These are phyloP conservation scores for Eudyptes chrysolophus DNA, from an alignment of 2,113 vertebrate genomes.

Conservation along the genomic window DNA sequence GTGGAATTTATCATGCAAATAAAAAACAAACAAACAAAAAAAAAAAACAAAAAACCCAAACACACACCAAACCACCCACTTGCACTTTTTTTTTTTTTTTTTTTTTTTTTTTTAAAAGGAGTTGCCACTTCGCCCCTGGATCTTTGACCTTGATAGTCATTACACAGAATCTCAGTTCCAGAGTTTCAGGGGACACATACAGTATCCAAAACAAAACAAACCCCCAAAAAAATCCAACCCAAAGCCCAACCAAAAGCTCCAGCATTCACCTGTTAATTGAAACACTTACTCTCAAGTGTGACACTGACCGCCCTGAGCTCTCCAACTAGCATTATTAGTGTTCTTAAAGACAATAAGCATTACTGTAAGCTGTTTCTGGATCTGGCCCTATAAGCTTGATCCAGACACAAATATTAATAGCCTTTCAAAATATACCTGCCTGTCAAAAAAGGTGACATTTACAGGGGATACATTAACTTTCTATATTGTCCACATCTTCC, in stretches of 20 bases:
- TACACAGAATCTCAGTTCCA: not conserved
- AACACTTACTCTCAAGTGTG: not conserved
- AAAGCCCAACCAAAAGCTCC: not conserved
- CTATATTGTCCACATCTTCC: not conserved
- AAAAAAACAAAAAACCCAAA: too few species aligned
- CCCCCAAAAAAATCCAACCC: not conserved
- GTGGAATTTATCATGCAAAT: not conserved
- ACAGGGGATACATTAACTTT: not conserved
- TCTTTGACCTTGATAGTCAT: not conserved
- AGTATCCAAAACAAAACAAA: not conserved
- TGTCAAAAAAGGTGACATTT: not conserved
- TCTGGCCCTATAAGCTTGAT: not conserved
- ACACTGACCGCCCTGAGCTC: not conserved
- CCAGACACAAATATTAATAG: not conserved
- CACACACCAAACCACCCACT: too few species aligned
- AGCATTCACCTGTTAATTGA: not conserved
- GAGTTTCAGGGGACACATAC: not conserved
- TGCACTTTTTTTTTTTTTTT: not conserved
- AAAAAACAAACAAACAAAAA: not conserved
- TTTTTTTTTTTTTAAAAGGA: not conserved
- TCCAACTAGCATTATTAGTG: not conserved
- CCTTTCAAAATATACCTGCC: not conserved
- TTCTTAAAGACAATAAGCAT: not conserved
- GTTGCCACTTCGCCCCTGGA: not conserved
- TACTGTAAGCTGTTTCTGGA: not conserved